Conservation (phyloP, 2,113 vertebrate species). For the Amphilophus citrinellus region DNA sequence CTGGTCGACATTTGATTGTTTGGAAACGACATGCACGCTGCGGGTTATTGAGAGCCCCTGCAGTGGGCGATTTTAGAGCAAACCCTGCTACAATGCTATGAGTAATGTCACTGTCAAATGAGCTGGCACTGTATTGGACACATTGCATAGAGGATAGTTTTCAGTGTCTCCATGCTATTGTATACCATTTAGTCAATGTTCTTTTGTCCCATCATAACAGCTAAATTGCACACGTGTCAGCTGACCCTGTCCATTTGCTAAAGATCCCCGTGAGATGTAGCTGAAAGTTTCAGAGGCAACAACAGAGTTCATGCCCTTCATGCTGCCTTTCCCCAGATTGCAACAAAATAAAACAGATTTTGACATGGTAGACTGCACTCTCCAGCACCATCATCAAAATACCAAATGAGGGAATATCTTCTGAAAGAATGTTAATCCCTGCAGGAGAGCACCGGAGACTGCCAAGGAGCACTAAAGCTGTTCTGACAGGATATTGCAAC, state of each 20-base stretch:
- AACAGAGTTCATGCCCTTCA: neutral
- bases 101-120: constrained; percentile 67
- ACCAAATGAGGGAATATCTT: constrained; percentile 21
- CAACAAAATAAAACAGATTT: constrained; percentile 6
- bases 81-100: constrained; percentile 50
- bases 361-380: neutral
- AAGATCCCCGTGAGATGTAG: neutral
- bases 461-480: neutral
- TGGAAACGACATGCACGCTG: constrained; percentile 55
- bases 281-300: neutral
- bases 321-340: neutral
- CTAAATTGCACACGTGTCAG: neutral
- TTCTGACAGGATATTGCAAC: neutral
- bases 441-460: constrained; percentile 1
- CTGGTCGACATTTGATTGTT: constrained; percentile 63
- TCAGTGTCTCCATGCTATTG: constrained; percentile 20
- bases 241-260: neutral
- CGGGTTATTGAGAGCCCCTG: constrained; percentile 50
- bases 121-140: constrained; percentile 47
- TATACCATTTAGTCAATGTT: neutral
- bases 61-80: constrained; percentile 51
- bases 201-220: neutral
- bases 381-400: constrained; percentile 1
- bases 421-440: constrained; percentile 23
- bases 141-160: constrained; percentile 41